Conservation (phyloP, 2,113 vertebrate species). For the Oxygymnocypris stewartii region DNA sequence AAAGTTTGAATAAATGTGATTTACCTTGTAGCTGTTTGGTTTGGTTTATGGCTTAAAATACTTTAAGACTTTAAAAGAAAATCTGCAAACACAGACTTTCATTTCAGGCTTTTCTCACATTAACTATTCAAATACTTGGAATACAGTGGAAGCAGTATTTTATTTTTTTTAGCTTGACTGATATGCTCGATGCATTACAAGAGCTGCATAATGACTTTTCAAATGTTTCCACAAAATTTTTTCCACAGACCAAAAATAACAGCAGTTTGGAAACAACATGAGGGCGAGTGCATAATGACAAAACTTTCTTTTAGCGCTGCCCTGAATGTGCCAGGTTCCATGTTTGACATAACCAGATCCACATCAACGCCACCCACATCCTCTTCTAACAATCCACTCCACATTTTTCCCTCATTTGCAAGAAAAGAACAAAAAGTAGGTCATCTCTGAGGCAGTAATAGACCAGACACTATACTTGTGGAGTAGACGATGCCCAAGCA, state of each 20-base stretch:
- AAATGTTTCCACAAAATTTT: not conserved
- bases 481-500: not conserved
- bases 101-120: not conserved
- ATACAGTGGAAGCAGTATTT: not conserved
- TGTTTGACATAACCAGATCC: constrained; percentile 16
- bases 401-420: constrained; percentile 16
- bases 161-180: not conserved
- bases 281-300: not conserved
- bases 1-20: not conserved
- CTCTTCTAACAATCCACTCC: constrained; percentile 2
- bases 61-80: not conserved
- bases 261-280: not conserved
- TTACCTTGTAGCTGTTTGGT: not conserved
- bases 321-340: constrained; percentile 7
- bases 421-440: constrained; percentile 41
- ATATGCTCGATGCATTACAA: not conserved
- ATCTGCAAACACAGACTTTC: not conserved
- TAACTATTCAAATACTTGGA: not conserved
- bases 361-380: constrained; percentile 22
- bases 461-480: constrained; percentile 31
- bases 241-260: not conserved
- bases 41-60: not conserved
- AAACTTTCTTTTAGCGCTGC: not conserved
- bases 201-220: not conserved
- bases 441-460: constrained; percentile 32